Percentiles rank a stretch among this genome's conserved stretches.
These are phyloP conservation scores for Steromphala cineraria DNA, from an alignment of 2,888 invertebrate genomes.

Conservation along the genomic window DNA sequence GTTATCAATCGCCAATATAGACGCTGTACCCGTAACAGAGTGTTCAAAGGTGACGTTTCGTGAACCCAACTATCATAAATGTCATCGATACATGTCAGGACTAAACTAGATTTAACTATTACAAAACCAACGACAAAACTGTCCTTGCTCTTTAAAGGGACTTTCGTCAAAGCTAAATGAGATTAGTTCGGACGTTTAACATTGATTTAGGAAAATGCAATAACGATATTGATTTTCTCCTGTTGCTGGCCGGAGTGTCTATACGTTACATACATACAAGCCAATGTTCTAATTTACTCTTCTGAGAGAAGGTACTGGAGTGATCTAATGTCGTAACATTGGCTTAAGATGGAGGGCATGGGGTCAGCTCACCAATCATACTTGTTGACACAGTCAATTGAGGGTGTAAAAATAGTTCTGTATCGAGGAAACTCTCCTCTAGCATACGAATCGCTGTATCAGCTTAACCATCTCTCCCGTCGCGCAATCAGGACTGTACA, in stretches of 20 bases:
- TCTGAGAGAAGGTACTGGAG: too few relatives aligned
- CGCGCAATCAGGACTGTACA: not conserved
- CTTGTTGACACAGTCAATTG: constrained; percentile 1
- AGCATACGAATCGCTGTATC: not conserved
- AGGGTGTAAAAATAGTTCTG: not conserved
- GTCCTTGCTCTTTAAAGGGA: not conserved
- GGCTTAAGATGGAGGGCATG: not conserved
- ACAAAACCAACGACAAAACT: too few relatives aligned
- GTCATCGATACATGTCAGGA: too few relatives aligned
- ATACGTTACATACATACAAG: too few relatives aligned
- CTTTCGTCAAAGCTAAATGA: not conserved
- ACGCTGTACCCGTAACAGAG: too few relatives aligned
- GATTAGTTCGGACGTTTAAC: not conserved
- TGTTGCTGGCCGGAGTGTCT: too few relatives aligned
- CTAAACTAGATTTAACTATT: too few relatives aligned
- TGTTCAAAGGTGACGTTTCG: too few relatives aligned
- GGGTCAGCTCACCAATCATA: not conserved
- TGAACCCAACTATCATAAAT: too few relatives aligned
- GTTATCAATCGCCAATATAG: too few relatives aligned
- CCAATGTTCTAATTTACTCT: too few relatives aligned
- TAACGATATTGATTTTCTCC: not conserved
- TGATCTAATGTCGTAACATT: too few relatives aligned
- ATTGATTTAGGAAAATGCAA: not conserved
- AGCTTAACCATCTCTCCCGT: not conserved
- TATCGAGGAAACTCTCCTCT: not conserved